These are phyloP conservation scores for Hirundo rustica DNA, from an alignment of 2,797 vertebrate species.

Conservation along the genomic window DNA sequence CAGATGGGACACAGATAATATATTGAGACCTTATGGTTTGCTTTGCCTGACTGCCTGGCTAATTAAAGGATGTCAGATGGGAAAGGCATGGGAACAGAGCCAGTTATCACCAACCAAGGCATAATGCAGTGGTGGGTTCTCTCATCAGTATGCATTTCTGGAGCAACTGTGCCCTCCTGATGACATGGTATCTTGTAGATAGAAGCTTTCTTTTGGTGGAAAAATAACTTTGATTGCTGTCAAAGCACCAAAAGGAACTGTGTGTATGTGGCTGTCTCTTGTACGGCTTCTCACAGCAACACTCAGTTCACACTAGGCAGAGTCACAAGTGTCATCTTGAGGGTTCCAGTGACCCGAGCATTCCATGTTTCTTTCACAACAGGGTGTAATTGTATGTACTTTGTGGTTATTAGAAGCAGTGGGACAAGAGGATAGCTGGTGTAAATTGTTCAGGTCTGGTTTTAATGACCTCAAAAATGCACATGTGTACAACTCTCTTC, in stretches of 20 bases:
- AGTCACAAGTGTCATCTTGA: not conserved
- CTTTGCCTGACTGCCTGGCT: not conserved
- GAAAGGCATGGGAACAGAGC: not conserved
- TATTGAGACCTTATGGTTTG: conserved; percentile 11
- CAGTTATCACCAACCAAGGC: not conserved
- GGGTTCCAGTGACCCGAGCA: not conserved
- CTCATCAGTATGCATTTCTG: not conserved
- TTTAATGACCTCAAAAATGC: not conserved
- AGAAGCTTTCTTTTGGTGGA: not conserved
- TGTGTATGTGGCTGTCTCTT: not conserved
- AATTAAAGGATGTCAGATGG: not conserved
- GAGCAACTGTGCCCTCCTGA: not conserved
- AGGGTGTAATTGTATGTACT: not conserved
- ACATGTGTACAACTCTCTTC: not conserved
- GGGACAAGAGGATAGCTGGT: not conserved
- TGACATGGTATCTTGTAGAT: not conserved
- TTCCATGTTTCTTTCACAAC: not conserved
- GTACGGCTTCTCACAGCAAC: not conserved
- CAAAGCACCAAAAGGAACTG: not conserved
- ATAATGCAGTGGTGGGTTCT: not conserved
- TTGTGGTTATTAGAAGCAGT: not conserved
- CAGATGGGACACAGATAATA: not conserved
- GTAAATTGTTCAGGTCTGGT: not conserved
- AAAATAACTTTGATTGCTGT: not conserved
- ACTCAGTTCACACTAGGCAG: not conserved